phyloP scores from a whole-genome alignment of 2,797 vertebrate genomes.

The Botia kubotai region DNA sequence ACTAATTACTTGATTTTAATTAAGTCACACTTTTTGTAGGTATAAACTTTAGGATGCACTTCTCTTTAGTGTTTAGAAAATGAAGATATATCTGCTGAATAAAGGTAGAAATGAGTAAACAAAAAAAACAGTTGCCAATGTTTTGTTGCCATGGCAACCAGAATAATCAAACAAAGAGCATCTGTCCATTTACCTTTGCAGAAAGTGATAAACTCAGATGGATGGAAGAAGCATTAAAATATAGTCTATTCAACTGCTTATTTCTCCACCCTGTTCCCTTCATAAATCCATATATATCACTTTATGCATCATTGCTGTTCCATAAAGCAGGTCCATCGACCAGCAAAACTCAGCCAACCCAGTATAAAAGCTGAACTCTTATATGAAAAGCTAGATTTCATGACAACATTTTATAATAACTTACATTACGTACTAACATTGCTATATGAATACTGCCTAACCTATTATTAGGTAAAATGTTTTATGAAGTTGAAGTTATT shows the following conservation, averaged over 20 bases:
- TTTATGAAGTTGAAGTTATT: too few relatives aligned
- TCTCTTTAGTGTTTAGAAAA: conserved; percentile 1
- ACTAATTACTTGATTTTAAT: neutral
- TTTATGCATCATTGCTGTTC: too few relatives aligned
- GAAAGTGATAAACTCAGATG: conserved; percentile 68
- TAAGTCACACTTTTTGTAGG: neutral
- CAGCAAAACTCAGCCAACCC: too few relatives aligned
- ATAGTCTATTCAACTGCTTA: neutral
- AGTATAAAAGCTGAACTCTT: too few relatives aligned
- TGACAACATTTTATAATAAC: too few relatives aligned
- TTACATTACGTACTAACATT: too few relatives aligned
- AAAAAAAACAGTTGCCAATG: conserved; percentile 43
- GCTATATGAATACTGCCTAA: too few relatives aligned
- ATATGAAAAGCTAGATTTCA: too few relatives aligned
- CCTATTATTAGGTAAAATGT: too few relatives aligned
- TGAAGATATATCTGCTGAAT: neutral
- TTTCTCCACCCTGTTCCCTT: neutral
- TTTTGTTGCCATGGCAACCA: conserved; percentile 64
- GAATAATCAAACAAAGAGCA: conserved; percentile 63
- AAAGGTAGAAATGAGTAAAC: conserved; percentile 42
- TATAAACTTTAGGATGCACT: neutral
- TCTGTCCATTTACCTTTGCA: conserved; percentile 51
- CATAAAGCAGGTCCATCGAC: too few relatives aligned
- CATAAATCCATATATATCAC: neutral
- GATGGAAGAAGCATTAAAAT: neutral